Conservation (phyloP, 2,888 invertebrate species). For the Carabus problematicus region DNA sequence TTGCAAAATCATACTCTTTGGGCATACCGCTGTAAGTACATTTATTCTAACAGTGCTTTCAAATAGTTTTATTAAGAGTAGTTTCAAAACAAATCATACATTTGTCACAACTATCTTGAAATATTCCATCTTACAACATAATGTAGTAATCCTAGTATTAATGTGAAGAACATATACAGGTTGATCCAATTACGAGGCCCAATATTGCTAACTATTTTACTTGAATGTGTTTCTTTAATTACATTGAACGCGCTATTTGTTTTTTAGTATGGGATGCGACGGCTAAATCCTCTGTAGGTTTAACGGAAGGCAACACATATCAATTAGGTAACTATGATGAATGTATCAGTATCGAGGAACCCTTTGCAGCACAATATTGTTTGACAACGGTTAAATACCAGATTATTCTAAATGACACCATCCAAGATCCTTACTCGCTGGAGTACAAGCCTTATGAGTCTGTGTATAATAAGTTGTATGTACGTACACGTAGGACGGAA, state of each 20-base stretch:
- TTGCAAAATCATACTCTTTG: no score
- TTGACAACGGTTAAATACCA: slow-evolving; percentile 53
- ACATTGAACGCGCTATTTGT: slow-evolving; percentile 16
- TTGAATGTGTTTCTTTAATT: neutral
- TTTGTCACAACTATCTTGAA: no score
- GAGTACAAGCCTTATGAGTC: slow-evolving; percentile 52
- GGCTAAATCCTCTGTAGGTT: slow-evolving; percentile 64
- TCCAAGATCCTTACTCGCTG: slow-evolving; percentile 52
- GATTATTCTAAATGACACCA: slow-evolving; percentile 46
- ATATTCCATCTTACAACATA: no score
- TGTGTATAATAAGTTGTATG: slow-evolving; percentile 54
- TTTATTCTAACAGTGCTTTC: no score
- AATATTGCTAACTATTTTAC: no score
- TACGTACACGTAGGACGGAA: slow-evolving; percentile 46
- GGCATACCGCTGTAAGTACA: no score
- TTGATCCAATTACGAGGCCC: no score
- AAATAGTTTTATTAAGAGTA: no score
- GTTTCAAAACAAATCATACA: no score
- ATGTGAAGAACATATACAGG: no score
- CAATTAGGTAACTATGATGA: slow-evolving; percentile 70
- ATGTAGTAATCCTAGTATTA: no score
- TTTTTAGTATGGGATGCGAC: slow-evolving; percentile 69
- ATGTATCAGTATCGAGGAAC: slow-evolving; percentile 58
- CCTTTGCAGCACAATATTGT: slow-evolving; percentile 58
- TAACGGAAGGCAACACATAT: slow-evolving; percentile 64